Evolutionary conservation across 2,113 vertebrate species (phyloP).

Genomic region (Acanthisitta chloris): DNA sequence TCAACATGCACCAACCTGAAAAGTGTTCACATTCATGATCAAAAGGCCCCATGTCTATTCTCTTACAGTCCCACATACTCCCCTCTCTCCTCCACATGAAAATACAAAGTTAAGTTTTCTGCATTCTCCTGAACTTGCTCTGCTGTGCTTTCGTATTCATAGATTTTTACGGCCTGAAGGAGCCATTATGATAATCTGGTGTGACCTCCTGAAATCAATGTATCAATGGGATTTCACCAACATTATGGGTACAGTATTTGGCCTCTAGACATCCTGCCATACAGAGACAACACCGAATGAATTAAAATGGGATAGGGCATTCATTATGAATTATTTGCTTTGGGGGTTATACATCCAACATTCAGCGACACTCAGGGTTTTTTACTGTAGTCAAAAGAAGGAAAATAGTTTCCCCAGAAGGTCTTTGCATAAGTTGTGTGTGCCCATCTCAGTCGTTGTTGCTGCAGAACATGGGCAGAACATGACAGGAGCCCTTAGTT

Average conservation of each 20-base stretch:
- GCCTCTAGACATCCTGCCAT: slow-evolving; percentile 40
- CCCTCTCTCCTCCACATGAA: neutral
- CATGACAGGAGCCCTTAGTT: neutral
- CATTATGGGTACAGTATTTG: slow-evolving; percentile 33
- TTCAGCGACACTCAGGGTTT: neutral
- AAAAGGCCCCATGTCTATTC: neutral
- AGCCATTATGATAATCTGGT: slow-evolving; percentile 58
- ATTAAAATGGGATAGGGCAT: slow-evolving; percentile 23
- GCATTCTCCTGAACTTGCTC: slow-evolving; percentile 18
- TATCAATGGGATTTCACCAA: slow-evolving; percentile 47
- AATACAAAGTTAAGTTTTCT: slow-evolving; percentile 38
- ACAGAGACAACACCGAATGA: slow-evolving; percentile 6
- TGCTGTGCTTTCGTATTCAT: slow-evolving; percentile 50
- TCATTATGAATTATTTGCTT: slow-evolving; percentile 43
- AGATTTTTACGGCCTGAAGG: slow-evolving; percentile 42
- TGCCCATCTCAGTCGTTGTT: neutral
- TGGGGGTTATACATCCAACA: neutral
- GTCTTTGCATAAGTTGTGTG: neutral
- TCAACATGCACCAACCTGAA: neutral
- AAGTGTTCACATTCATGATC: neutral
- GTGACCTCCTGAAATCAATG: slow-evolving; percentile 58
- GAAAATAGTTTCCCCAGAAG: neutral
- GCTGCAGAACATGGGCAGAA: neutral
- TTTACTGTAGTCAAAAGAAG: slow-evolving; percentile 1
- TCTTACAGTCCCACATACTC: neutral